Conservation (phyloP, 1,140 invertebrate genomes). For the Megalopta genalis region DNA sequence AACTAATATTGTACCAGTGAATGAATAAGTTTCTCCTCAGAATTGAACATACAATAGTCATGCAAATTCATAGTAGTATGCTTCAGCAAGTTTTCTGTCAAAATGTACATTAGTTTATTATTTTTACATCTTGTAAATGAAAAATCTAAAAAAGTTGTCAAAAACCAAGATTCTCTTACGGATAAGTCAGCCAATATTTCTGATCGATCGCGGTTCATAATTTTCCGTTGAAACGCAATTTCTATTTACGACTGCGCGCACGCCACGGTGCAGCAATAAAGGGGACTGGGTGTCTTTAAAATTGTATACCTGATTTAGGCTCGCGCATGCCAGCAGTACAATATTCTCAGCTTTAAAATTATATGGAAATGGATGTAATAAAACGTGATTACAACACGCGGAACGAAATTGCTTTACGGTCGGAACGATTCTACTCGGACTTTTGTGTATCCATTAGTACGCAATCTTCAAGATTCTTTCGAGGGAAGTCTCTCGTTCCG, state of each 20-base stretch:
- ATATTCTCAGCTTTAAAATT: conserved; percentile 1
- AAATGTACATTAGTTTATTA: too few relatives aligned
- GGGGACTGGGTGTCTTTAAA: neutral
- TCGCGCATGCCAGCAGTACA: neutral
- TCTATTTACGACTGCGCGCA: neutral
- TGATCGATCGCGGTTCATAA: too few relatives aligned
- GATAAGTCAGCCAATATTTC: too few relatives aligned
- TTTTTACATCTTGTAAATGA: too few relatives aligned
- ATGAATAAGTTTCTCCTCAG: too few relatives aligned
- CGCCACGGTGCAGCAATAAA: conserved; percentile 7
- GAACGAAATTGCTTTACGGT: neutral
- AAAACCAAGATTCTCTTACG: too few relatives aligned
- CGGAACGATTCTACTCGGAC: neutral
- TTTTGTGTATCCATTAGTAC: neutral
- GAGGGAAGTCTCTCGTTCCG: neutral
- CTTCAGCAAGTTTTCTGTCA: too few relatives aligned
- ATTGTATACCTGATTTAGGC: conserved; percentile 5
- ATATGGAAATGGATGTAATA: conserved; percentile 19
- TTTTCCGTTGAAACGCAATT: neutral
- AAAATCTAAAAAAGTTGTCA: too few relatives aligned
- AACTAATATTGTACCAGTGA: too few relatives aligned
- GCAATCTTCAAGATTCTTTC: neutral
- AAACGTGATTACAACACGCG: conserved; percentile 26
- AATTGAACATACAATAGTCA: too few relatives aligned
- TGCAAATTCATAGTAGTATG: too few relatives aligned